Conservation (phyloP, 2,113 vertebrate genomes). For the Mobula hypostoma region DNA sequence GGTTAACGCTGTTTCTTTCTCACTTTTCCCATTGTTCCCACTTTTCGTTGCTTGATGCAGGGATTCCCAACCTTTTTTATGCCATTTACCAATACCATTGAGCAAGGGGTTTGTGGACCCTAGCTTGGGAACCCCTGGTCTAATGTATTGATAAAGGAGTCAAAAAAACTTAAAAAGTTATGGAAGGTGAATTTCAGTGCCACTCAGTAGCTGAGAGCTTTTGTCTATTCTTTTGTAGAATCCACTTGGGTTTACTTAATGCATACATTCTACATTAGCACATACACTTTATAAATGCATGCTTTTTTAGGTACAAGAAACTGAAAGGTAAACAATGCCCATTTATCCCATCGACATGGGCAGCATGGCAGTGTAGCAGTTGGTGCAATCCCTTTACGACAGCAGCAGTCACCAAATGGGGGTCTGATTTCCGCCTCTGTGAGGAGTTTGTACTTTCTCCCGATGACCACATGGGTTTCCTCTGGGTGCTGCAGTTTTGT, state of each 20-base stretch:
- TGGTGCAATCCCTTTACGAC: too few relatives aligned
- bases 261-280: not conserved
- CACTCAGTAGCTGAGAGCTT: not conserved
- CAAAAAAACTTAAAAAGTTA: not conserved
- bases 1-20: not conserved
- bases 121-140: not conserved
- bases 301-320: not conserved
- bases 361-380: too few relatives aligned
- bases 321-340: not conserved
- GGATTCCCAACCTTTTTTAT: too few relatives aligned
- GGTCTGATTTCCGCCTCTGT: too few relatives aligned
- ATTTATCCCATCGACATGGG: not conserved
- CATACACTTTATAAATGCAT: not conserved
- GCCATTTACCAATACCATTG: too few relatives aligned
- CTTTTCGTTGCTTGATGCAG: not conserved
- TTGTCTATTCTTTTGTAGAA: not conserved
- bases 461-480: too few relatives aligned
- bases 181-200: not conserved
- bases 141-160: not conserved
- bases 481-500: too few relatives aligned
- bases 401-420: too few relatives aligned
- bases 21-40: not conserved
- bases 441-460: too few relatives aligned
- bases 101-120: too few relatives aligned
- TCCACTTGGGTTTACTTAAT: not conserved